Percentiles rank a stretch among this genome's conserved stretches.
phyloP scores from a whole-genome alignment of 2,888 invertebrate genomes.

The Gari tellinella region DNA sequence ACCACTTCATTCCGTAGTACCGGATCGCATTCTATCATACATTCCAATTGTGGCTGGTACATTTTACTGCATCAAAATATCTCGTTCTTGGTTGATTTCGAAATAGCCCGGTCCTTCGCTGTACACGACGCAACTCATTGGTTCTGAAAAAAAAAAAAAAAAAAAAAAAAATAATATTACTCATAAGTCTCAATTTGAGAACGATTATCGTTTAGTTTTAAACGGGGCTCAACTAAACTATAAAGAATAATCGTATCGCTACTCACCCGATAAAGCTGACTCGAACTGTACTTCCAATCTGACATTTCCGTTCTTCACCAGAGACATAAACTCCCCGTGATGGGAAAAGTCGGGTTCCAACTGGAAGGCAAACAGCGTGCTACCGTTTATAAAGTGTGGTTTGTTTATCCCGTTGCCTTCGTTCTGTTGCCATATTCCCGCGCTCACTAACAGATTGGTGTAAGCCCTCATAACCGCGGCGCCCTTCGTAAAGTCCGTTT shows the following conservation, averaged over 20 bases:
- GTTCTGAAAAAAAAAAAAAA: conserved; percentile 16
- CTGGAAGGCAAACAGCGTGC: too few species aligned
- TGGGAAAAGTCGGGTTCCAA: too few species aligned
- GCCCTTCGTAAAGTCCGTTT: conserved; percentile 26
- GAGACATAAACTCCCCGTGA: conserved; percentile 23
- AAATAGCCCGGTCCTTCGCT: conserved; percentile 15
- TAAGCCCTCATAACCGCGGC: too few species aligned
- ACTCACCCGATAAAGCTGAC: conserved; percentile 13
- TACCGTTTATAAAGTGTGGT: too few species aligned
- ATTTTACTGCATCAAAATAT: conserved; percentile 17
- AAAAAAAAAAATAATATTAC: too few species aligned
- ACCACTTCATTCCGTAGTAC: conserved; percentile 11
- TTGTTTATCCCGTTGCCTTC: too few species aligned
- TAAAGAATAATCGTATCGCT: too few species aligned
- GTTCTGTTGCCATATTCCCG: too few species aligned
- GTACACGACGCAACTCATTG: conserved; percentile 20
- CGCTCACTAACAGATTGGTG: too few species aligned
- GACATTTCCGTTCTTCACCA: conserved; percentile 27
- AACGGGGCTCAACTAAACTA: too few species aligned
- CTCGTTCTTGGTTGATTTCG: conserved; percentile 17
- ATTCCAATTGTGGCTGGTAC: conserved; percentile 25
- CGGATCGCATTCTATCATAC: conserved; percentile 27
- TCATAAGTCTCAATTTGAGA: too few species aligned
- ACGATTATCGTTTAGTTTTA: too few species aligned
- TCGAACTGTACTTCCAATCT: conserved; percentile 19